Conservation (phyloP, 2,888 invertebrate species). For the Gastracanthus pulcherrimus region DNA sequence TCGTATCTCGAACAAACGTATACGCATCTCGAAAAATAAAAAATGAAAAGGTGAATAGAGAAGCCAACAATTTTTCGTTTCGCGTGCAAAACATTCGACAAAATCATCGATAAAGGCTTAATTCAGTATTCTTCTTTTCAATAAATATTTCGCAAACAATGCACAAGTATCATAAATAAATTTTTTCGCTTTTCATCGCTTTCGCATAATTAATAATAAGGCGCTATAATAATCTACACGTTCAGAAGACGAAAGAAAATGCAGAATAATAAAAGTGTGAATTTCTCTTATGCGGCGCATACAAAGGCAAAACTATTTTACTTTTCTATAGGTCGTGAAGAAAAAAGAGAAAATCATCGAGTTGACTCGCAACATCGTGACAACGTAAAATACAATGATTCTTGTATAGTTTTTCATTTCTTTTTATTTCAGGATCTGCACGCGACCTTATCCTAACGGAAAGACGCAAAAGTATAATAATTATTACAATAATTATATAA, state of each 20-base stretch:
- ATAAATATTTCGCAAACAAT: constrained; percentile 72
- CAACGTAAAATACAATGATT: constrained; percentile 23
- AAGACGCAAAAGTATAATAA: constrained; percentile 42
- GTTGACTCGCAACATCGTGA: constrained; percentile 22
- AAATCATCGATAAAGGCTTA: constrained; percentile 44
- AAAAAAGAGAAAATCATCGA: constrained; percentile 44
- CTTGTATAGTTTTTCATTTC: neutral
- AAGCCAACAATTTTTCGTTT: neutral
- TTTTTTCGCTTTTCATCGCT: constrained; percentile 42
- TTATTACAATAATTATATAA: constrained; percentile 53
- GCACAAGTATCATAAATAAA: constrained; percentile 72
- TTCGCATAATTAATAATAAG: constrained; percentile 59
- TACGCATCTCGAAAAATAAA: constrained; percentile 1
- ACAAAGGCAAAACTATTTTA: constrained; percentile 35
- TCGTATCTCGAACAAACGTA: constrained; percentile 31
- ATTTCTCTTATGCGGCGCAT: constrained; percentile 25
- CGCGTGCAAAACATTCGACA: constrained; percentile 56
- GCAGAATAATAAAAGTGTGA: constrained; percentile 63
- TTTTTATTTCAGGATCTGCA: constrained; percentile 16
- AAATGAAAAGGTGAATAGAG: neutral
- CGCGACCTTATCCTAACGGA: constrained; percentile 18
- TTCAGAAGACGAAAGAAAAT: constrained; percentile 60
- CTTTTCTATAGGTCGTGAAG: constrained; percentile 5
- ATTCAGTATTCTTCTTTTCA: constrained; percentile 66
- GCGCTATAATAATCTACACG: constrained; percentile 64